Base-by-base conservation (phyloP, 2,113 vertebrate genomes). In the Zosterops borbonicus region DNA sequence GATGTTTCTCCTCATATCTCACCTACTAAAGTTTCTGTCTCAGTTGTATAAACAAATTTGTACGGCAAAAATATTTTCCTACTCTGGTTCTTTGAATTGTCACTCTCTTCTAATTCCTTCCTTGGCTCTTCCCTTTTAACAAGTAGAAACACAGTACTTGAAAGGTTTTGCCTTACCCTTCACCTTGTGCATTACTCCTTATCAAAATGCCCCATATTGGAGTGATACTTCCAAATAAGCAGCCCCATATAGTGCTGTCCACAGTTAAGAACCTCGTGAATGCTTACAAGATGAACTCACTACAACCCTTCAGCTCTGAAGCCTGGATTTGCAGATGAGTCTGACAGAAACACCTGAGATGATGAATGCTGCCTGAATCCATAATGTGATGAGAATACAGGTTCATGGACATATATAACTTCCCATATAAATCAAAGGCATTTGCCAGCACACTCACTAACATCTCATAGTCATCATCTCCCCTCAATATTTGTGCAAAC, bases 21-120 rank as follows among this genome's bases (percentile, higher is more conserved):
- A 70, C 37, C 53, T 75, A 44, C 47, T 49, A 75, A 70, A 94
- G 65, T 49, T 80, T 89, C 59, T 76, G 53, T 64, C 70, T 77
- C 24, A 46, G 37, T 27, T 52, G 64, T 83, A 86, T 65, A 91
- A 89, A 94, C 58, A 83, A 91, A 91, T 62, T 67, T 55, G 62
- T 44, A 83, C 35, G 49, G 47, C 83, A 96, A 95, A 93, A 92
- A 91, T 91, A 94, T 91, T 95, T 93, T 97, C 62, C 53, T 42
- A 64, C 35, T 44, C 47, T 86, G 27, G 39, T 65, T 71, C 88
- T 96, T 93, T 95, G 86, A 96, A 84, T 86, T 93, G 83, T 79
- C 89, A 84, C 27, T 81, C 58, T 53, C 42, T 82, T 77, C 74
- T 56, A 71, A 90, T 73, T 60, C 49, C 44, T 83, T 78, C 64